Conservation (phyloP, 2,888 invertebrate genomes). For the Tupiocoris notatus region DNA sequence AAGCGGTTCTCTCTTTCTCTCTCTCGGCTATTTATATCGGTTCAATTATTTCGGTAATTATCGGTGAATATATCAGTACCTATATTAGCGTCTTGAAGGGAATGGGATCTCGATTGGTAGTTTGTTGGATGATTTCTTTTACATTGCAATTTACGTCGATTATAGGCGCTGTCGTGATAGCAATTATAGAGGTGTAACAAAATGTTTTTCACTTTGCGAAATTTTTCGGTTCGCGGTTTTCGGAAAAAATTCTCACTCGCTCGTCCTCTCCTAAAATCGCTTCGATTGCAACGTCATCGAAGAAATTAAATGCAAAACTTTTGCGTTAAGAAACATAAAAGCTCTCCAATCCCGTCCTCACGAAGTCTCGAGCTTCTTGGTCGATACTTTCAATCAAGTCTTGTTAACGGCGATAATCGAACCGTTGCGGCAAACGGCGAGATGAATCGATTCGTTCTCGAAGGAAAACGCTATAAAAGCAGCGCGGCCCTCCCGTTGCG, state of each 20-base stretch:
- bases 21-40: not conserved
- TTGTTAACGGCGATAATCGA: not conserved
- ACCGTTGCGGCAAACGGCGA: not conserved
- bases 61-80: not conserved
- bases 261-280: not conserved
- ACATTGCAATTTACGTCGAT: not conserved
- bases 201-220: too few species aligned
- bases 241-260: not conserved
- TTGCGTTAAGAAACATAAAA: too few species aligned
- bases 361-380: too few species aligned
- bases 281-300: not conserved
- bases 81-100: not conserved
- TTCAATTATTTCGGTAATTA: not conserved
- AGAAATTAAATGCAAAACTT: too few species aligned
- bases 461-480: constrained; percentile 10
- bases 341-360: too few species aligned
- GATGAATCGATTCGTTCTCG: not conserved
- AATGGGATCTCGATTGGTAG: not conserved
- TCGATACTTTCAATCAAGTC: not conserved
- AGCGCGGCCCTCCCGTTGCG: not conserved
- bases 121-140: not conserved
- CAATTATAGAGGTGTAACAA: too few species aligned
- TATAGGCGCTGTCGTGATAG: too few species aligned
- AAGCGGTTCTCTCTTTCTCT: not conserved
- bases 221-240: too few species aligned